These are phyloP conservation scores for Ursus arctos DNA, from an alignment of 2,113 vertebrate genomes.

Conservation along the genomic window DNA sequence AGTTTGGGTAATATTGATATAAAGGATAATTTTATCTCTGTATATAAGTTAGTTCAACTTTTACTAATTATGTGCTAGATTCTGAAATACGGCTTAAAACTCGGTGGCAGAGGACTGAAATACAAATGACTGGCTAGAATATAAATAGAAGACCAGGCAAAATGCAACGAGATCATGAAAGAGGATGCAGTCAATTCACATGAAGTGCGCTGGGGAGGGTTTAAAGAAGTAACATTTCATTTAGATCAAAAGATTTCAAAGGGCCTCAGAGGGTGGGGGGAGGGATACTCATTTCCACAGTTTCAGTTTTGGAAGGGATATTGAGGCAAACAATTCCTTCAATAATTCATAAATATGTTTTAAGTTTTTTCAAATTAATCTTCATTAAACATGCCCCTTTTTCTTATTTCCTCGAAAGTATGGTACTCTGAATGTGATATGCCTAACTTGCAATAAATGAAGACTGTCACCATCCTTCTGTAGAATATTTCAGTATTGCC, in stretches of 20 bases:
- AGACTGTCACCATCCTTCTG: not conserved
- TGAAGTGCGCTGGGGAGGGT: not conserved
- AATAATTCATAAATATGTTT: not conserved
- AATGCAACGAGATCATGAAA: not conserved
- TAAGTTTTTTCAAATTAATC: not conserved
- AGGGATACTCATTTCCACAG: not conserved
- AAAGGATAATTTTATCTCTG: not conserved
- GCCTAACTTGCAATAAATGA: not conserved
- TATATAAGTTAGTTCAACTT: not conserved
- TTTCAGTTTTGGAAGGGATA: not conserved
- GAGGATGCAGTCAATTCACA: not conserved
- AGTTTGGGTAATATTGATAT: not conserved
- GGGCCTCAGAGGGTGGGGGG: rapidly evolving
- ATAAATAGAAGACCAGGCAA: not conserved
- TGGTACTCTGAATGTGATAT: not conserved
- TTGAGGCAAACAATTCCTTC: not conserved
- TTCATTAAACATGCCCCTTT: not conserved
- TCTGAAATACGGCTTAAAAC: not conserved
- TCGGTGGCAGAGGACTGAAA: not conserved
- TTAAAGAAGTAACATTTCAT: not conserved
- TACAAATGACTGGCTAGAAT: not conserved
- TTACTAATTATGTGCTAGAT: not conserved
- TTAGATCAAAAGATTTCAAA: not conserved
- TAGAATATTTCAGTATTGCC: not conserved
- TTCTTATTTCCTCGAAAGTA: not conserved